Base-by-base conservation (phyloP, 2,113 vertebrate species). In the Geococcyx californianus region DNA sequence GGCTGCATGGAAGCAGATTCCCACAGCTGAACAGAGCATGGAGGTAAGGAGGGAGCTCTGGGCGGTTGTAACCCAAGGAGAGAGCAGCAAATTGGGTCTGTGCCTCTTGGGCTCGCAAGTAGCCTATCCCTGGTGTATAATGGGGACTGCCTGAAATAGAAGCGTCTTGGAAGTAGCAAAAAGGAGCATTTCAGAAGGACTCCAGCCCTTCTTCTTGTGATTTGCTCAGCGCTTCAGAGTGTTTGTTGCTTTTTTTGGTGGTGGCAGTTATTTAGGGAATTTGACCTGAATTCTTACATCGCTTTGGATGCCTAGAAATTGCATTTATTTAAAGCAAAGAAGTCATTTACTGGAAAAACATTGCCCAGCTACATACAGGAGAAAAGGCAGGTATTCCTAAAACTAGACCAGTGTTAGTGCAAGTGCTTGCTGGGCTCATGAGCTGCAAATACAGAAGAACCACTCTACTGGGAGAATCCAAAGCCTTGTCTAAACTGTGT, bases 221-320 rank as follows among this genome's bases (percentile, higher is more conserved):
- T 87, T 89, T 81, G 58, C 42, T 66, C 72, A 74, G 73, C 21
- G 18, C 52, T 78, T 94, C 56, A 81, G 84, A 89, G 77, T 1
- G 4, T 70, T 77, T 81, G 84, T 34, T 84, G 84, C 70, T 95
- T 96, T 92, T 91, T 89, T 47, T 58, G 52, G 60, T 85, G 87
- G 77, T 4, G 2, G 62, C 52, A 95, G 62, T 89, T 93, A 92
- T 93, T 93, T 34, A 25, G 58, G 69, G 90, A 84, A 64, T 68
- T 84, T 76, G 87, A 91, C 80, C 77, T 94, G 87, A 75, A 49
- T 91, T 85, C 89, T 84, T 88, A n/a, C 34, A 68, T 76, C 78
- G 15, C 44, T 94, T 89, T n/a, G 11, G 21, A 31, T 72, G 77
- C 70, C 58, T 79, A 16, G n/a, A 91, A 89, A 78, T 94, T 60